These are phyloP conservation scores for Strigamia transsilvanica DNA, from an alignment of 2,888 invertebrate genomes.

Conservation along the genomic window DNA sequence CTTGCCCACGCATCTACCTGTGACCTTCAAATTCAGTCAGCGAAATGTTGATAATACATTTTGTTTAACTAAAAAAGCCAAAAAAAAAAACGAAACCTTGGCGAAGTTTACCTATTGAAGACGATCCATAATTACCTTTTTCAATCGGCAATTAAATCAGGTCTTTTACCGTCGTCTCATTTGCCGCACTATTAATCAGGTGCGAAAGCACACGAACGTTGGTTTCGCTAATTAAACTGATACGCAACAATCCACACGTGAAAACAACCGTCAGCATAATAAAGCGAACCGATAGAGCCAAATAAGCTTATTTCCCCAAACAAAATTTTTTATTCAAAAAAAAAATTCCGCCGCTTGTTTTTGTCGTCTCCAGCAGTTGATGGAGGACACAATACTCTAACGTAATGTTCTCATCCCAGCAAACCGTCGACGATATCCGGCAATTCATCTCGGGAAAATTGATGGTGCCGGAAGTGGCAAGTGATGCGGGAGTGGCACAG, in stretches of 20 bases:
- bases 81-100: neutral
- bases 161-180: neutral
- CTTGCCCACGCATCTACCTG: neutral
- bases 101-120: neutral
- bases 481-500: slow-evolving; percentile 4
- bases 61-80: neutral
- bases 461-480: slow-evolving; percentile 20
- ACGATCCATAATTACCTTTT: neutral
- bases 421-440: neutral
- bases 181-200: slow-evolving; percentile 13
- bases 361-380: neutral
- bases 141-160: neutral
- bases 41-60: neutral
- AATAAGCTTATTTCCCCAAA: neutral
- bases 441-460: neutral
- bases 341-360: neutral
- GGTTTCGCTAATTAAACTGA: neutral
- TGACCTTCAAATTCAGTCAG: neutral
- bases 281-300: neutral
- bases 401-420: neutral
- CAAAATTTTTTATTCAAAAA: no score
- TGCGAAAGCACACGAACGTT: neutral
- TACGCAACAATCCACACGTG: neutral
- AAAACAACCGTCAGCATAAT: neutral
- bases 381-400: neutral